These are phyloP conservation scores for Apotomis capreana DNA, from an alignment of 2,888 invertebrate species.

Conservation along the genomic window DNA sequence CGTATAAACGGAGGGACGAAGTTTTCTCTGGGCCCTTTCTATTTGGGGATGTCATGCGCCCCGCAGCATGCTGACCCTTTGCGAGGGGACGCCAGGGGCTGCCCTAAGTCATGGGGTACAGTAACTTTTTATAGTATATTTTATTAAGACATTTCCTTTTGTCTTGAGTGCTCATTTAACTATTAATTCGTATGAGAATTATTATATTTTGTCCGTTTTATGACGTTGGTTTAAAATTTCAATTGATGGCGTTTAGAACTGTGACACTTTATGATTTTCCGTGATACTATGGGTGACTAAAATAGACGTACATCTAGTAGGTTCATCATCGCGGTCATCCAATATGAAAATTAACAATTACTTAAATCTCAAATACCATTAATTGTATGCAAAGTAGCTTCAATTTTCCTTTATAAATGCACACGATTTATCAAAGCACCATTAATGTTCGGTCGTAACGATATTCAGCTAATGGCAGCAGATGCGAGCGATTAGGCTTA, in stretches of 20 bases:
- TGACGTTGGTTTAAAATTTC: too few relatives aligned
- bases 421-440: conserved; percentile 12
- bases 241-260: too few relatives aligned
- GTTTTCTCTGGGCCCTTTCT: conserved; percentile 65
- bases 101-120: conserved; percentile 59
- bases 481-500: conserved; percentile 33
- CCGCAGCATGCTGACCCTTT: conserved; percentile 69
- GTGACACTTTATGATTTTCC: too few relatives aligned
- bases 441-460: conserved; percentile 26
- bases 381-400: conserved; percentile 4
- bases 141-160: background rate
- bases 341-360: too few relatives aligned
- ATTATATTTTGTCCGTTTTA: too few relatives aligned
- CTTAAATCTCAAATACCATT: background rate
- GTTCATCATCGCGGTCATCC: too few relatives aligned
- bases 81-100: conserved; percentile 51
- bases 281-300: too few relatives aligned
- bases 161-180: too few relatives aligned
- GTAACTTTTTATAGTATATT: background rate
- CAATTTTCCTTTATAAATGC: conserved; percentile 17
- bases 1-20: conserved; percentile 52
- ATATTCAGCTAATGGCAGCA: conserved; percentile 22
- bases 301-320: too few relatives aligned
- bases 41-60: conserved; percentile 78
- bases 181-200: too few relatives aligned